Percentiles rank a stretch among this genome's conserved stretches.
These are phyloP conservation scores for Vulpes lagopus DNA, from an alignment of 2,113 vertebrate species.

Conservation along the genomic window DNA sequence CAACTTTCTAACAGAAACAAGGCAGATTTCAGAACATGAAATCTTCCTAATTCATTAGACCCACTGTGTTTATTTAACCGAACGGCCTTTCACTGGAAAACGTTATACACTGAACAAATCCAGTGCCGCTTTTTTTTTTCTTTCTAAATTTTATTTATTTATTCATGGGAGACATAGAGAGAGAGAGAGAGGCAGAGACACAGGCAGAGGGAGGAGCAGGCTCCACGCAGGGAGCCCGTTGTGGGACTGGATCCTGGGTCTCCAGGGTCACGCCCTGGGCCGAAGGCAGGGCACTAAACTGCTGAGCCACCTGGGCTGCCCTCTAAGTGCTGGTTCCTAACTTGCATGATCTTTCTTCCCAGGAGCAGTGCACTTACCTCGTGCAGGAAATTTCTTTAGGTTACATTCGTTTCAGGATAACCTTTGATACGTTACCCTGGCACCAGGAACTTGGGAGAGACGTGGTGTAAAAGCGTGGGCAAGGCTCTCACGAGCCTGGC, in stretches of 20 bases:
- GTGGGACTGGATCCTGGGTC: too few species aligned
- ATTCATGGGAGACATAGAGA: too few species aligned
- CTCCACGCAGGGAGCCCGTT: too few species aligned
- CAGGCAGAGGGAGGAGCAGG: too few species aligned
- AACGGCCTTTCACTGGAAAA: background rate
- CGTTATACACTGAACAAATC: background rate
- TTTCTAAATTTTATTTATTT: too few species aligned
- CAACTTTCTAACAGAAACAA: background rate
- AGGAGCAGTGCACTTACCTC: background rate
- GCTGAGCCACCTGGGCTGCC: too few species aligned
- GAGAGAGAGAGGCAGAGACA: too few species aligned
- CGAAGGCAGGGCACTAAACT: too few species aligned
- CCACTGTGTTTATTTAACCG: background rate
- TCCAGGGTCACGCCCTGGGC: too few species aligned
- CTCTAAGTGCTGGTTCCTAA: background rate
- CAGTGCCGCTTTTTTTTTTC: too few species aligned
- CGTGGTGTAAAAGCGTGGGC: rapidly evolving
- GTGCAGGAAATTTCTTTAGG: background rate
- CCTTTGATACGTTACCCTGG: background rate
- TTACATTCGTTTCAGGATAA: background rate
- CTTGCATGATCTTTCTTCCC: background rate
- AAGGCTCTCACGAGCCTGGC: background rate
- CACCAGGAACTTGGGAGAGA: background rate
- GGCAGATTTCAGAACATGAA: background rate
- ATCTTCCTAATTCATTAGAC: background rate